Evolutionary conservation across 1,140 invertebrate species (phyloP).

Genomic region (Adelges cooleyi): DNA sequence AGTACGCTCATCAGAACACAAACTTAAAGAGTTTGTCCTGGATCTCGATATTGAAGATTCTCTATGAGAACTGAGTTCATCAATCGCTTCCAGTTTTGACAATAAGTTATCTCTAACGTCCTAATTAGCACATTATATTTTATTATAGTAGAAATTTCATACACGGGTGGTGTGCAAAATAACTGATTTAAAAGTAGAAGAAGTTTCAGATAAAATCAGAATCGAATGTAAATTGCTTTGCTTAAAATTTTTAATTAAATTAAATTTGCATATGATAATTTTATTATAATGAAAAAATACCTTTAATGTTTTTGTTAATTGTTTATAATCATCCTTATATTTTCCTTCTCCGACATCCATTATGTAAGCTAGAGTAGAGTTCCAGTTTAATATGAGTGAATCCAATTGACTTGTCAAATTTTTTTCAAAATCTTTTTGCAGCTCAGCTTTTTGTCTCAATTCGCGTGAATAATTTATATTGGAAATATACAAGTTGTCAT

Average conservation of each 20-base stretch:
- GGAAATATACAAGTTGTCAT: constrained; percentile 12
- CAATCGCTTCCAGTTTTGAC: constrained; percentile 8
- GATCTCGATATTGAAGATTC: constrained; percentile 7
- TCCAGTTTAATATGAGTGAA: constrained; percentile 19
- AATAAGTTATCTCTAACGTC: constrained; percentile 20
- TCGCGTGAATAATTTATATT: constrained; percentile 25
- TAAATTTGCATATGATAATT: too few relatives aligned
- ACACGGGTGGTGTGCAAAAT: too few relatives aligned
- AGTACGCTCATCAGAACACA: constrained; percentile 12
- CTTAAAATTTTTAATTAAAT: too few relatives aligned
- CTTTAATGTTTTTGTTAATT: constrained; percentile 18
- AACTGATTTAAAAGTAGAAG: not conserved
- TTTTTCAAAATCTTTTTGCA: constrained; percentile 24
- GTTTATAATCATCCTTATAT: constrained; percentile 18
- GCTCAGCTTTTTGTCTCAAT: constrained; percentile 26
- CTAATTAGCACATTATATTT: too few relatives aligned
- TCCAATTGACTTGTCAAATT: constrained; percentile 3
- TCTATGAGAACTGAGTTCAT: constrained; percentile 5
- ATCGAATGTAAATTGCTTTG: too few relatives aligned
- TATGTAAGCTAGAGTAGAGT: constrained; percentile 8
- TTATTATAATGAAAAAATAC: not conserved
- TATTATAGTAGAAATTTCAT: too few relatives aligned
- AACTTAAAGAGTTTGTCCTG: constrained; percentile 14
- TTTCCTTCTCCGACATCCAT: constrained; percentile 8
- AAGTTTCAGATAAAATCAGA: not conserved